Evolutionary conservation across 2,113 vertebrate species (phyloP).

Genomic region (Chionis minor): DNA sequence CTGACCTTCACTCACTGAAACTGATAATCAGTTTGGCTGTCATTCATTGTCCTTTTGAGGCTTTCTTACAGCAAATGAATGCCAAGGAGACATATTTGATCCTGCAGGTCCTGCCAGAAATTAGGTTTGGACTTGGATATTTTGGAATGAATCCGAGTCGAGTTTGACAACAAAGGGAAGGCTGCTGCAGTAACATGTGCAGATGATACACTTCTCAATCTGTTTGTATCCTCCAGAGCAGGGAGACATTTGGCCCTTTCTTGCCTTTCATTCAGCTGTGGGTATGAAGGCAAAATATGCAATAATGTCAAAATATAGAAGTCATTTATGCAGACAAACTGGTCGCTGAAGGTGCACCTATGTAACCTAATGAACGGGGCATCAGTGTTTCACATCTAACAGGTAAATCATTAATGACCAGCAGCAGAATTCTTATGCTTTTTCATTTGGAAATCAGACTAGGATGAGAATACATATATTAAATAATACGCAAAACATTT

Average conservation of each 20-base stretch:
- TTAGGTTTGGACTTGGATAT: conserved; percentile 56
- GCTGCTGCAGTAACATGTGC: conserved; percentile 28
- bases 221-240: conserved; percentile 20
- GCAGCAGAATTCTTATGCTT: neutral
- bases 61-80: conserved; percentile 46
- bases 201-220: conserved; percentile 22
- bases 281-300: neutral
- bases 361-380: neutral
- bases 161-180: conserved; percentile 62
- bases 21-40: conserved; percentile 67
- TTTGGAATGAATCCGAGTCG: conserved; percentile 33
- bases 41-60: conserved; percentile 66
- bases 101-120: conserved; percentile 60
- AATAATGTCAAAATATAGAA: neutral
- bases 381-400: neutral
- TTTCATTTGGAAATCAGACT: neutral
- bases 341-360: neutral
- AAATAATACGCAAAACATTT: neutral
- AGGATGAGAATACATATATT: neutral
- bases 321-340: neutral
- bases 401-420: neutral
- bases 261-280: neutral
- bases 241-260: neutral
- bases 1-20: conserved; percentile 60
- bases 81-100: conserved; percentile 62